Percentiles rank a stretch among this genome's conserved stretches.
Conservation (phyloP, 2,797 vertebrate genomes). For the Xenopus petersii region DNA sequence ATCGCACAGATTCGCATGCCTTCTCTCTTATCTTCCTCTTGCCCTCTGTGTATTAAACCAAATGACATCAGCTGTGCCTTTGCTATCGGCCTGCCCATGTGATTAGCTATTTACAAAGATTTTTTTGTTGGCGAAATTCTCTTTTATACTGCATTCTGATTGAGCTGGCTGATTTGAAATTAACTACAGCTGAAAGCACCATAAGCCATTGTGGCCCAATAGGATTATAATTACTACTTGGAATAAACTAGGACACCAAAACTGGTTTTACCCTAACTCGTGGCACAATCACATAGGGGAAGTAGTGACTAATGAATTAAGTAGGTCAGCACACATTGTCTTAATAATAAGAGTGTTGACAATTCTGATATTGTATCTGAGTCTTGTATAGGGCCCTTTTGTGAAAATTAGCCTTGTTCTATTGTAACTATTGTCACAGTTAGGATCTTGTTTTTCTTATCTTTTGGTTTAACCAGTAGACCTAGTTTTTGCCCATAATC, state of each 20-base stretch:
- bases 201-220: background rate
- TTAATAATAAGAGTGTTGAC: no score
- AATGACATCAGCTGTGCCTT: background rate
- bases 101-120: slow-evolving; percentile 14
- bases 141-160: background rate
- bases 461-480: no score
- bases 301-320: background rate
- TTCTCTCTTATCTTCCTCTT: background rate
- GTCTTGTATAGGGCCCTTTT: no score
- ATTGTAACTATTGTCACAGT: no score
- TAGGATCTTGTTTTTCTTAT: no score
- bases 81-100: slow-evolving; percentile 8
- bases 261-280: background rate
- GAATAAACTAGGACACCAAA: background rate
- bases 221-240: background rate
- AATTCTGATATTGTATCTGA: no score
- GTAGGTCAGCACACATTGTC: background rate
- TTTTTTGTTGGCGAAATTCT: background rate
- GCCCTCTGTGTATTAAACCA: background rate
- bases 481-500: no score
- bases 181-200: background rate
- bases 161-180: background rate
- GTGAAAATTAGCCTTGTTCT: no score
- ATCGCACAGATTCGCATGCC: no score
- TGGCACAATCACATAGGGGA: no score